phyloP scores from a whole-genome alignment of 2,888 invertebrate species.

The Ophraella communa region DNA sequence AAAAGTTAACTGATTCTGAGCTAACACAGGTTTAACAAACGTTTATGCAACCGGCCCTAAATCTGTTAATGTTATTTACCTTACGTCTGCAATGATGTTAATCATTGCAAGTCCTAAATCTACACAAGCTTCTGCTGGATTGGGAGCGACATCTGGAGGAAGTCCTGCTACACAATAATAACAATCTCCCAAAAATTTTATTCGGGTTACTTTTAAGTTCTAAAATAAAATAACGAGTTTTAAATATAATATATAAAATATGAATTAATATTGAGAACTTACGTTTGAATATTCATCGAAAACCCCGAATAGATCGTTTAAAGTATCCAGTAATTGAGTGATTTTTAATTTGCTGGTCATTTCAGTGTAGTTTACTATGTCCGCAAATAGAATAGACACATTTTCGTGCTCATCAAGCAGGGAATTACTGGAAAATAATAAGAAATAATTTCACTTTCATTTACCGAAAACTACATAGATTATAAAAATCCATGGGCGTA shows the following conservation, averaged over 20 bases:
- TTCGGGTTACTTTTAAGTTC: conserved; percentile 79
- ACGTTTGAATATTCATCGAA: conserved; percentile 92
- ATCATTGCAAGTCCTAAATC: conserved; percentile 93
- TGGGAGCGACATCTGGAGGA: conserved; percentile 70
- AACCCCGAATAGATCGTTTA: conserved; percentile 89
- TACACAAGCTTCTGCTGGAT: conserved; percentile 90
- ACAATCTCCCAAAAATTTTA: conserved; percentile 93
- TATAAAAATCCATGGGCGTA: too few relatives aligned
- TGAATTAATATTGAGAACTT: conserved; percentile 27
- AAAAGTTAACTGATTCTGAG: too few relatives aligned
- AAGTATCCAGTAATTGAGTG: conserved; percentile 81
- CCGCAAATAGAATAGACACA: conserved; percentile 90
- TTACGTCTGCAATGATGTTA: conserved; percentile 81
- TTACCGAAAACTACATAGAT: too few relatives aligned
- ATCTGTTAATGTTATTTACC: conserved; percentile 59
- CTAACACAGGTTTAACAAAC: too few relatives aligned
- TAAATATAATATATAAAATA: not conserved
- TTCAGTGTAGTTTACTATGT: conserved; percentile 91
- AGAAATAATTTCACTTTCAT: not conserved
- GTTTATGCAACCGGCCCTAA: not conserved
- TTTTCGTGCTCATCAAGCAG: conserved; percentile 88
- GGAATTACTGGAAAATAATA: conserved; percentile 71
- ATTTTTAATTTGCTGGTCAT: conserved; percentile 81
- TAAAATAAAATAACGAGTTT: conserved; percentile 51
- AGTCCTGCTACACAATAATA: conserved; percentile 93